Evolutionary conservation across 2,888 invertebrate genomes (phyloP), one percentile per base, ranked within the genome.

Genomic region (Lepidocyrtinus sp.): DNA sequence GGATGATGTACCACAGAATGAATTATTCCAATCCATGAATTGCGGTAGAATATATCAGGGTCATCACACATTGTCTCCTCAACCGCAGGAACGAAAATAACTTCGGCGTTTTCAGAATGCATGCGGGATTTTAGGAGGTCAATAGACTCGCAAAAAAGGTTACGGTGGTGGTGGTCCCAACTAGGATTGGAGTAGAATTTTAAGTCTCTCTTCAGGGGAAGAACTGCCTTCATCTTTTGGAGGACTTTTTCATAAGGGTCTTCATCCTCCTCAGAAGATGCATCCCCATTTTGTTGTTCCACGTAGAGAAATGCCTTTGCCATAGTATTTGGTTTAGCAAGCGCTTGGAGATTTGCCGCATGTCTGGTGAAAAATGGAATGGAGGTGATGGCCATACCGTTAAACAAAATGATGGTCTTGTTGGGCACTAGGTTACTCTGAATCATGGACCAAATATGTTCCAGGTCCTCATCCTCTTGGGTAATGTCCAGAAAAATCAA

Each of bases 21-120:
- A n/a, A 82, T 80, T n/a, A 83, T 82, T 7, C 83, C 83, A 22
- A 82, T 64, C 83, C 83, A 83, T 0, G 75, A 72, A 21, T 75
- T 50, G 2, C 46, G 9, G 2, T 67, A 61, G 9, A 83, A 68
- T 1, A 72, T 0, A 7, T 76, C 80, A 0, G 77, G 80, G 19
- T 80, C 59, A 62, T 83, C 73, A 25, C 82, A 82, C 68, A 82
- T 63, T 9, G 61, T 64, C 36, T 82, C 75, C 63, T 83, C 83
- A 0, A 83, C 69, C 2, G 83, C 83, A 9, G 83, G 82, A 19
- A 83, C 36, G 50, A 83, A 83, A 15, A 75, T 1, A 9, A 82
- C 26, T 1, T 46, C 21, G 0, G 83, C 75, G 22, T 45, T 1
- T 3, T 59, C 63, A 5, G 50, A 17, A 21, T 82, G 83, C 1